A percentile compares a stretch with the other conserved stretches of the same genome.
Conservation (phyloP, 2,888 invertebrate species). For the Arge pagana region DNA sequence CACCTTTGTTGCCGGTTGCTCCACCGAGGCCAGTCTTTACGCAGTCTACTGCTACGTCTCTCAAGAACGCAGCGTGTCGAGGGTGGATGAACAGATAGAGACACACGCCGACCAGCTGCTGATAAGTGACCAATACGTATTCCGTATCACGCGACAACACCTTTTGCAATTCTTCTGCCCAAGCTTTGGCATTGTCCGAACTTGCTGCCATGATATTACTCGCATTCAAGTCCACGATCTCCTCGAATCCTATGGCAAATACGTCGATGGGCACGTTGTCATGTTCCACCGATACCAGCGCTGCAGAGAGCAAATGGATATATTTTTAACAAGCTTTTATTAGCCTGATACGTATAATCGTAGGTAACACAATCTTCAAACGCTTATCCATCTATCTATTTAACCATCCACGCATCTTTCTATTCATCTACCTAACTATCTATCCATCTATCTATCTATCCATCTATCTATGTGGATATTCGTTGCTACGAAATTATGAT, state of each 20-base stretch:
- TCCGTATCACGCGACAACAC: slow-evolving; percentile 84
- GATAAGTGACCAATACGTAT: slow-evolving; percentile 89
- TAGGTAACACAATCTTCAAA: too few species aligned
- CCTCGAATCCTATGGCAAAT: slow-evolving; percentile 97
- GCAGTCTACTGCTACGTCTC: slow-evolving; percentile 92
- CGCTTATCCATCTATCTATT: too few species aligned
- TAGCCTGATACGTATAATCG: too few species aligned
- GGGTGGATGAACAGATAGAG: slow-evolving; percentile 93
- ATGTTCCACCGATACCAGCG: slow-evolving; percentile 55
- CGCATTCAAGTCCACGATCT: slow-evolving; percentile 98
- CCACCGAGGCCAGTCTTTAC: slow-evolving; percentile 99
- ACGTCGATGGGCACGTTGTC: slow-evolving; percentile 80
- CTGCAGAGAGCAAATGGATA: slow-evolving; percentile 40
- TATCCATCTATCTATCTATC: too few species aligned
- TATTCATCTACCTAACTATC: too few species aligned
- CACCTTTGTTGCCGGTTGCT: slow-evolving; percentile 96
- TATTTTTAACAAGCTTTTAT: too few species aligned
- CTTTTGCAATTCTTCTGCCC: slow-evolving; percentile 95
- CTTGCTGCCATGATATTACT: slow-evolving; percentile 97
- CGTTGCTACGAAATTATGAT: too few species aligned
- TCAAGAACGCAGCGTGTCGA: slow-evolving; percentile 83
- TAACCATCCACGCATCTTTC: too few species aligned
- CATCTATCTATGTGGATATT: too few species aligned
- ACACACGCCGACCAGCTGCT: slow-evolving; percentile 97
- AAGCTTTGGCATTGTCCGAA: slow-evolving; percentile 88